Conservation (phyloP, 2,888 invertebrate genomes). For the Hermaeophaga mercurialis region DNA sequence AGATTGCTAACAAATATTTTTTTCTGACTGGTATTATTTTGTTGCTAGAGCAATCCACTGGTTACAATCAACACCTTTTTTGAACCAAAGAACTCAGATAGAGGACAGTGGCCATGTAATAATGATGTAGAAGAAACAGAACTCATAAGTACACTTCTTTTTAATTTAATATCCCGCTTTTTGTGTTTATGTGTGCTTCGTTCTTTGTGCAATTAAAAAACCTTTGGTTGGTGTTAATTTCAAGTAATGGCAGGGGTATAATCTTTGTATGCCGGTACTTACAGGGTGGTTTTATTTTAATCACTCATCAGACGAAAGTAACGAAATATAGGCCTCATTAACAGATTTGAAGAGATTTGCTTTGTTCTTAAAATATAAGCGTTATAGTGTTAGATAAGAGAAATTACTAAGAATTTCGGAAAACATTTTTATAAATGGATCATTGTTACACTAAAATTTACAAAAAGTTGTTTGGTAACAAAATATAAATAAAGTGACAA, state of each 20-base stretch:
- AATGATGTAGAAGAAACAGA: conserved; percentile 30
- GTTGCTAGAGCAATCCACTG: conserved; percentile 28
- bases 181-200: conserved; percentile 31
- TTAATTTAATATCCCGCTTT: conserved; percentile 28
- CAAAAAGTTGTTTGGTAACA: no score
- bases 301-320: neutral
- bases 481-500: no score
- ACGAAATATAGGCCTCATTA: no score
- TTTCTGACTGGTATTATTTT: conserved; percentile 25
- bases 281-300: neutral
- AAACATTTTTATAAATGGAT: no score
- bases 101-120: conserved; percentile 28
- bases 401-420: no score
- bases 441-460: no score
- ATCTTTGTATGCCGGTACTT: neutral
- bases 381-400: no score
- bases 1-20: neutral
- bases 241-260: neutral
- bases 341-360: no score
- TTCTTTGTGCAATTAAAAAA: conserved; percentile 26
- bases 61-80: conserved; percentile 31
- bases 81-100: conserved; percentile 33
- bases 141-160: conserved; percentile 31
- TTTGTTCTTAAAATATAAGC: no score
- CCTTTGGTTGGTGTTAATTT: conserved; percentile 11